Evolutionary conservation across 2,113 vertebrate genomes (phyloP).

Genomic region (human): GRCh38 chr3:105325501-105326000

Average conservation of each 20-base stretch:
- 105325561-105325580: conserved; percentile 59
- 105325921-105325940: conserved; percentile 61
- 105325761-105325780: conserved; percentile 79
- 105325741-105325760: conserved; percentile 77
- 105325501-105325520: conserved; percentile 49
- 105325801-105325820: conserved; percentile 76
- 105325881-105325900: conserved; percentile 61
- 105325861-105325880: conserved; percentile 61
- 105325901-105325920: conserved; percentile 51
- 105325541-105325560: conserved; percentile 59
- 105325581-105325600: conserved; percentile 10
- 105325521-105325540: conserved; percentile 48
- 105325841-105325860: conserved; percentile 71
- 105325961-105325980: not conserved
- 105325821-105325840: conserved; percentile 45
- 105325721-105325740: conserved; percentile 78
- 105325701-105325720: conserved; percentile 59
- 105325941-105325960: not conserved
- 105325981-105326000: not conserved
- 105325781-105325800: conserved; percentile 76
- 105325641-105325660: conserved; percentile 30
- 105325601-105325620: conserved; percentile 41
- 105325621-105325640: conserved; percentile 36
- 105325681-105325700: not conserved
- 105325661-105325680: conserved; percentile 39